Conservation (phyloP, 1,140 invertebrate species). For the Drosophila lowei region DNA sequence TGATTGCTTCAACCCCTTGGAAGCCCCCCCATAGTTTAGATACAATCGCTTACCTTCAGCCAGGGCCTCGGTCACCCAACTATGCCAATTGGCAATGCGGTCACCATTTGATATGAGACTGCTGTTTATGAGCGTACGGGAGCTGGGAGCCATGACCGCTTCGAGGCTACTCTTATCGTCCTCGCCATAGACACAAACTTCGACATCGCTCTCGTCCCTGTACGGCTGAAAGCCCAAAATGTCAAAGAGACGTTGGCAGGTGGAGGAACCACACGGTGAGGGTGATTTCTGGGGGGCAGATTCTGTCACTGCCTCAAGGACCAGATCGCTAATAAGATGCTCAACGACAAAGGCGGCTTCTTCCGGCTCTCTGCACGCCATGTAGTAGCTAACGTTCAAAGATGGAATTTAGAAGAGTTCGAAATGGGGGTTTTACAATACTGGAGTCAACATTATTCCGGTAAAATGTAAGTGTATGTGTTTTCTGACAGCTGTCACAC, state of each 20-base stretch:
- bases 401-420: constrained; percentile 51
- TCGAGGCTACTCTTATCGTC: background rate
- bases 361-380: constrained; percentile 55
- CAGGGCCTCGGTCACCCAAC: constrained; percentile 42
- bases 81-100: constrained; percentile 32
- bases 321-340: constrained; percentile 56
- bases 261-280: constrained; percentile 10
- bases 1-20: too few species aligned
- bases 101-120: background rate
- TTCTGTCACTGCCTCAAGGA: constrained; percentile 49
- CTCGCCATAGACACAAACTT: background rate
- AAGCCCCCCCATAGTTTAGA: too few species aligned
- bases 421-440: constrained; percentile 10
- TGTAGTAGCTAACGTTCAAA: constrained; percentile 26
- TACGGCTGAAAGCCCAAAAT: constrained; percentile 46
- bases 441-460: constrained; percentile 29
- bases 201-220: constrained; percentile 12
- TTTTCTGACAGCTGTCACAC: constrained; percentile 17
- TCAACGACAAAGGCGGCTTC: constrained; percentile 46
- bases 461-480: constrained; percentile 14
- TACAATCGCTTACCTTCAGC: constrained; percentile 34
- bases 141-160: constrained; percentile 1
- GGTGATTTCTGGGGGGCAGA: background rate
- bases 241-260: constrained; percentile 60
- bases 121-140: constrained; percentile 9